Conservation (phyloP, 2,888 invertebrate species). For the Ctena decussata region DNA sequence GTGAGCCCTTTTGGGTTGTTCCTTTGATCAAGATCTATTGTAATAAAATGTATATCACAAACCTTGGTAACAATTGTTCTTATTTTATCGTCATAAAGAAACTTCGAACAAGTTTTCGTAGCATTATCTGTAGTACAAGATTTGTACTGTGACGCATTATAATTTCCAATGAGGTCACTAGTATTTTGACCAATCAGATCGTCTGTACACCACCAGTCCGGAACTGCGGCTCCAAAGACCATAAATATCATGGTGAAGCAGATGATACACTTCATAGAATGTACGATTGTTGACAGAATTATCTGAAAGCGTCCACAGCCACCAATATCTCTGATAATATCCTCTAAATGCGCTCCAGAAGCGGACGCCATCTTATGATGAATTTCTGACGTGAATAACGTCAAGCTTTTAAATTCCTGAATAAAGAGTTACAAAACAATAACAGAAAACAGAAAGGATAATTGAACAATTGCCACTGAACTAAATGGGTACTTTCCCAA, state of each 20-base stretch:
- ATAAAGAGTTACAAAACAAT: too few species aligned
- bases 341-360: constrained; percentile 27
- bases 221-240: constrained; percentile 49
- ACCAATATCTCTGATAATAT: constrained; percentile 44
- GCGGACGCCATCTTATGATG: too few species aligned
- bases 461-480: too few species aligned
- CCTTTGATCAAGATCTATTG: too few species aligned
- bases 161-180: neutral
- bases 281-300: constrained; percentile 27
- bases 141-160: neutral
- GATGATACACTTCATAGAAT: constrained; percentile 45
- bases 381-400: too few species aligned
- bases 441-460: too few species aligned
- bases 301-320: constrained; percentile 64
- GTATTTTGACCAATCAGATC: neutral
- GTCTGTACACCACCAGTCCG: constrained; percentile 59
- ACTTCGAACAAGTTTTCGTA: neutral
- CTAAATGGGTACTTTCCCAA: too few species aligned
- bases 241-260: constrained; percentile 42
- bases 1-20: too few species aligned
- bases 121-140: neutral
- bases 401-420: too few species aligned
- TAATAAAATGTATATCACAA: too few species aligned
- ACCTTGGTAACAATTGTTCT: constrained; percentile 3
- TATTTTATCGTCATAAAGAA: neutral